A percentile compares a stretch with the other conserved stretches of the same genome.
These are phyloP conservation scores for Danionella cerebrum DNA, from an alignment of 2,113 vertebrate species.

Conservation along the genomic window DNA sequence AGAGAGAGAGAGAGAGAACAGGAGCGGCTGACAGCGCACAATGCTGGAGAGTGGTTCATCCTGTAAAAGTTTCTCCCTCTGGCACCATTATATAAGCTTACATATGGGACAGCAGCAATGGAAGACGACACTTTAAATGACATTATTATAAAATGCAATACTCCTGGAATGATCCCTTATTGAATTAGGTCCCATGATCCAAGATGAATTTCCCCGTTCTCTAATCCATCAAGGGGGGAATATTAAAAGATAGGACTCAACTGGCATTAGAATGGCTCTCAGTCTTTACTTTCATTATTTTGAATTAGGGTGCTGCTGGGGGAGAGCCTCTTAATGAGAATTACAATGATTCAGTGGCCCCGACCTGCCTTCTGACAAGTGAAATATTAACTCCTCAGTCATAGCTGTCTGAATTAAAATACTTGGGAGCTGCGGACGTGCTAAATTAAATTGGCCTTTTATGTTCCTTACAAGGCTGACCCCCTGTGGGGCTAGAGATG, in stretches of 20 bases:
- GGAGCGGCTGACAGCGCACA: conserved; percentile 20
- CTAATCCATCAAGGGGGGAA: conserved; percentile 99
- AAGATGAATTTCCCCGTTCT: conserved; percentile 99
- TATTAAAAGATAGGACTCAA: conserved; percentile 99
- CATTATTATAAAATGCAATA: conserved; percentile 99
- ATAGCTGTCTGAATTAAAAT: conserved; percentile 99
- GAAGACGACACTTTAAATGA: conserved; percentile 99
- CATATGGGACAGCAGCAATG: conserved; percentile 99
- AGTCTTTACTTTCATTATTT: conserved; percentile 99
- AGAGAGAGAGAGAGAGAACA: conserved; percentile 28
- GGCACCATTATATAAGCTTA: conserved; percentile 97
- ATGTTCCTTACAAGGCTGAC: conserved; percentile 99
- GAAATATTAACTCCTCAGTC: conserved; percentile 99
- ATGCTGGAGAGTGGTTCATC: conserved; percentile 60
- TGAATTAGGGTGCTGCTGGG: conserved; percentile 99
- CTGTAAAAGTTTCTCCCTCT: conserved; percentile 94
- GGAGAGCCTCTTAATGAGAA: conserved; percentile 99
- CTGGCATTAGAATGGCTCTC: conserved; percentile 98
- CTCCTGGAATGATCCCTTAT: conserved; percentile 99
- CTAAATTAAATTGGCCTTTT: conserved; percentile 99
- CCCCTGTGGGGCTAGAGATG: conserved; percentile 86
- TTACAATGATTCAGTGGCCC: conserved; percentile 99
- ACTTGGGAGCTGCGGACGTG: conserved; percentile 98
- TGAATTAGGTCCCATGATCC: conserved; percentile 99
- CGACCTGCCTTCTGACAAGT: conserved; percentile 99